Percentiles rank a stretch among this genome's conserved stretches.
These are phyloP conservation scores for Onychorhynchus coronatus DNA, from an alignment of 2,113 vertebrate genomes.

Conservation along the genomic window DNA sequence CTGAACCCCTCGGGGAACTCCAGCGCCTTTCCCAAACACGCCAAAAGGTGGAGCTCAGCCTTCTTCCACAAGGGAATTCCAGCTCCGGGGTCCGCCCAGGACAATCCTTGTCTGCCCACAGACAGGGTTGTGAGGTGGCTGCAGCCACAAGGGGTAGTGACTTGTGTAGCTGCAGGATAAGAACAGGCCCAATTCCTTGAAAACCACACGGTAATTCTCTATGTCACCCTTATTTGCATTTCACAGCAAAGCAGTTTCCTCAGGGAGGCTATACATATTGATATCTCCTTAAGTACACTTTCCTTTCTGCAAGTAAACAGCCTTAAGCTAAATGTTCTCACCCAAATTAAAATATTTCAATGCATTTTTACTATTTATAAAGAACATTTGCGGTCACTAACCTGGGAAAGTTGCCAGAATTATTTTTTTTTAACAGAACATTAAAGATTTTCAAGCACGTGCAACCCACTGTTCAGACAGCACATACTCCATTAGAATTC, in stretches of 20 bases:
- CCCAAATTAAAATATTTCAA: not conserved
- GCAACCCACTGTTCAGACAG: not conserved
- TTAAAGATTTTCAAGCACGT: not conserved
- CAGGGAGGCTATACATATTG: constrained; percentile 20
- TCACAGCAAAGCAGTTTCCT: not conserved
- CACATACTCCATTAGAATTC: not conserved
- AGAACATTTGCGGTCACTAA: not conserved
- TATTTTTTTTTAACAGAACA: not conserved
- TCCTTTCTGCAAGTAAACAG: not conserved
- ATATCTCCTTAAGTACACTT: not conserved
- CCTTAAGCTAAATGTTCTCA: constrained; percentile 11
- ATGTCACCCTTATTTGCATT: not conserved
- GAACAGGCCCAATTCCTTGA: not conserved
- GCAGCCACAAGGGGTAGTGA: not conserved
- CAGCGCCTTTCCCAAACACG: not conserved
- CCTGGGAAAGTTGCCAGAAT: not conserved
- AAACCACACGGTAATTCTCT: not conserved
- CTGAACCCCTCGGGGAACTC: not conserved
- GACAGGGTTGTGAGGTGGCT: not conserved
- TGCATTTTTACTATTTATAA: not conserved
- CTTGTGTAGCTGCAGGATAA: not conserved
- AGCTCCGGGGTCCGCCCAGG: not conserved
- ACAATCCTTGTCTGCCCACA: not conserved
- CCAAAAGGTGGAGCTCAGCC: constrained; percentile 55
- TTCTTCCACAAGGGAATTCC: not conserved